A percentile compares a stretch with the other conserved stretches of the same genome.
Evolutionary conservation across 1,140 invertebrate species (phyloP).

Genomic region (Fopius arisanus): DNA sequence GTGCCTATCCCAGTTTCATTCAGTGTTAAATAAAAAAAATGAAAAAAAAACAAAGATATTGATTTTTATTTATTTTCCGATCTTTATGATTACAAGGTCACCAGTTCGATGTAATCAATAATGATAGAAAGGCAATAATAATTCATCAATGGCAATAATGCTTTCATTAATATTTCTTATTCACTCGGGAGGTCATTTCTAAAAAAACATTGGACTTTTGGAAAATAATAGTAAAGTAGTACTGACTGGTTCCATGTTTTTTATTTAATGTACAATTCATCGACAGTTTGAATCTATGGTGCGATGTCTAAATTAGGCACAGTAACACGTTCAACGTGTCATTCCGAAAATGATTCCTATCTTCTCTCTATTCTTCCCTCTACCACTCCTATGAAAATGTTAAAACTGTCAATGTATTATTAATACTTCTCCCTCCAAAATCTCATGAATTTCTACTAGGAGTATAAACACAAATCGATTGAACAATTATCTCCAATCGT

Average conservation of each 20-base stretch:
- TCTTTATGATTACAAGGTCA: no score
- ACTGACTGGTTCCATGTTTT: neutral
- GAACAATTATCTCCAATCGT: neutral
- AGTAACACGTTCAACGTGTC: neutral
- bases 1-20: conserved; percentile 29
- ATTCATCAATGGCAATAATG: no score
- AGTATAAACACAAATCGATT: neutral
- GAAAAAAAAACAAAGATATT: no score
- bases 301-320: neutral
- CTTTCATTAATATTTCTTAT: no score
- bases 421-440: neutral
- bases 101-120: no score
- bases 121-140: no score
- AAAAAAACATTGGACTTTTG: no score
- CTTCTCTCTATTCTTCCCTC: neutral
- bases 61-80: no score
- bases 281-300: neutral
- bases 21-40: neutral
- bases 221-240: neutral
- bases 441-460: neutral
- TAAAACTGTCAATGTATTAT: no score
- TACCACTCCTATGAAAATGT: no score
- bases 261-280: neutral
- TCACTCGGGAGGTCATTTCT: no score
- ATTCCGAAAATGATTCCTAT: neutral